Evolutionary conservation across 2,113 vertebrate genomes (phyloP), one percentile per base, ranked within the genome.

Genomic region (Syngnathus scovelli): DNA sequence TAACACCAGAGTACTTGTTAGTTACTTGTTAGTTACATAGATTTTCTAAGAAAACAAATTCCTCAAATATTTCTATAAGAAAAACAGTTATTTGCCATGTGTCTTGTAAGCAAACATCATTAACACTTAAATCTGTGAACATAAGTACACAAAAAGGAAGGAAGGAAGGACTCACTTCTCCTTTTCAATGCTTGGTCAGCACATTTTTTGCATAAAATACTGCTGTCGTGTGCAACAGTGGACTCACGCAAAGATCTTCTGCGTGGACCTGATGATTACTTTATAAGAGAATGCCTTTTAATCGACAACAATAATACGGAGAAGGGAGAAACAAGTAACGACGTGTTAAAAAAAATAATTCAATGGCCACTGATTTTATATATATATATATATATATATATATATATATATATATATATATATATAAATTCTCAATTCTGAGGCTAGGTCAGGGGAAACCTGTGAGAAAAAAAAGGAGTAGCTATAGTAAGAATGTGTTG

Each of bases 361-460:
- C 36, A 9, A 44, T 27, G 4, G 15, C 23, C 23, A 9, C 1
- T 56, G 9, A 36, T 46, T 61, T n/a, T 2, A 6, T 4, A 16
- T 33, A 23, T 23, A 23, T 23, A 23, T 23, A 23, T 23, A 23
- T 2, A 6, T 4, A 16, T 33, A 23, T 23, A 23, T 23, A 23
- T 23, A 23, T 23, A 23, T 2, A 6, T 4, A 16, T 33, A 23
- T 23, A 23, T 2, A 6, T 4, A 16, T 33, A 23, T 23, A 23
- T 23, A 23, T 23, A 23, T 23, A 23, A 23, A 23, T 23, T 67
- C 72, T 61, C 63, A 11, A 11, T 23, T 74, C 33, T 66, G 43
- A 27, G n/a, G 55, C 7, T 27, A 12, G 13, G 59, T 68, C 60
- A 81, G 51, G 33, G 55, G 73, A 78, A 78, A 72, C 71, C 6